These are phyloP conservation scores for Dichetophora obliterata DNA, from an alignment of 2,888 invertebrate genomes.

Conservation along the genomic window DNA sequence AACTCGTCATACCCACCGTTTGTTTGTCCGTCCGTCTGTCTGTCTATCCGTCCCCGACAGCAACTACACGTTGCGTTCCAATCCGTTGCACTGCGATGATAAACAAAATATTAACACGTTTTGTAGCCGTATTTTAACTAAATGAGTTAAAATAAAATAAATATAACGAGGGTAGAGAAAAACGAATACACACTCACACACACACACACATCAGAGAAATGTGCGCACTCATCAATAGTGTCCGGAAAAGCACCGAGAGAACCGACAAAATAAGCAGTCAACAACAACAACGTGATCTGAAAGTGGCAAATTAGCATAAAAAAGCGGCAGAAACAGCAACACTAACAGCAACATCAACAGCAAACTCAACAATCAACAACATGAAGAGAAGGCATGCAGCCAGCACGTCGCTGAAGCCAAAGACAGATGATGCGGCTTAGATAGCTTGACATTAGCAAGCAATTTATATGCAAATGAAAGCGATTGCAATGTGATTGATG, in stretches of 20 bases:
- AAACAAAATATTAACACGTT: constrained; percentile 35
- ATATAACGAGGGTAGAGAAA: constrained; percentile 11
- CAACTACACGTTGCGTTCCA: constrained; percentile 18
- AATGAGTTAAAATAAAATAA: constrained; percentile 11
- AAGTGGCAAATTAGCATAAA: constrained; percentile 31
- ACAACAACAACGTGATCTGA: constrained; percentile 8
- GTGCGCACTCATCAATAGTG: constrained; percentile 17
- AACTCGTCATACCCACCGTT: constrained; percentile 48
- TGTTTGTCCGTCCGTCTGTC: background rate
- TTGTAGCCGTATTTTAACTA: constrained; percentile 16
- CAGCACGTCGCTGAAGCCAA: constrained; percentile 23
- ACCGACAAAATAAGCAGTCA: constrained; percentile 15
- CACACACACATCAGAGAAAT: constrained; percentile 24
- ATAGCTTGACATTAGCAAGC: constrained; percentile 69
- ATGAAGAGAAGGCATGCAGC: background rate
- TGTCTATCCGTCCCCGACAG: constrained; percentile 30
- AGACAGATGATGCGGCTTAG: constrained; percentile 66
- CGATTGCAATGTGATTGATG: constrained; percentile 63
- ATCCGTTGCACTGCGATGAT: constrained; percentile 37
- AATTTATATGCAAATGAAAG: constrained; percentile 70
- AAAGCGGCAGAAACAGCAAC: constrained; percentile 9
- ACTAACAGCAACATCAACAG: background rate
- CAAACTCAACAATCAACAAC: no score
- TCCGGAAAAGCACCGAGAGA: background rate
- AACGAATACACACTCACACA: background rate